These are phyloP conservation scores for Agelastica alni DNA, from an alignment of 2,888 invertebrate species.

Conservation along the genomic window DNA sequence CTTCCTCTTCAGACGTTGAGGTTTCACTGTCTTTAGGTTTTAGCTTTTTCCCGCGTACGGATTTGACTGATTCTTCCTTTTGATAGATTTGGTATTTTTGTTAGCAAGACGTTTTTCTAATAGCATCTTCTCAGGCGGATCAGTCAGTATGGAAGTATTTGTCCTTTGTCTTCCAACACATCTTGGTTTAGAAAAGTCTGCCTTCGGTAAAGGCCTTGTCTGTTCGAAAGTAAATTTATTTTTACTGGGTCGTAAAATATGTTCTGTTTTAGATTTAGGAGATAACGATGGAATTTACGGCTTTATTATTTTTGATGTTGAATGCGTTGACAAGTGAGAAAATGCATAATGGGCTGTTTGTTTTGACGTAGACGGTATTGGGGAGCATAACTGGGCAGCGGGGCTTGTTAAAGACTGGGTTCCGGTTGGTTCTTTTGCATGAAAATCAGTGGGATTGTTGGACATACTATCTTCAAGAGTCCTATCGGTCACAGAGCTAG, in stretches of 20 bases:
- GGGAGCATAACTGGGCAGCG: too few species aligned
- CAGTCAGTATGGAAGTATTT: not conserved
- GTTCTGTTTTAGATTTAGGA: too few species aligned
- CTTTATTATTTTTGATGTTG: not conserved
- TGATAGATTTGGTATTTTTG: not conserved
- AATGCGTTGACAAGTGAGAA: too few species aligned
- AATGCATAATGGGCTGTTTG: too few species aligned
- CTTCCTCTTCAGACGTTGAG: not conserved
- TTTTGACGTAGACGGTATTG: not conserved
- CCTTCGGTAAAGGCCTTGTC: constrained; percentile 4
- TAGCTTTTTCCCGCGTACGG: not conserved
- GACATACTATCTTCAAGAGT: constrained; percentile 8
- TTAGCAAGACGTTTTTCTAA: not conserved
- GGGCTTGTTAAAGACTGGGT: too few species aligned
- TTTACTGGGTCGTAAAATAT: constrained; percentile 1
- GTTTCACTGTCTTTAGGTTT: too few species aligned
- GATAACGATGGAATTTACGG: not conserved
- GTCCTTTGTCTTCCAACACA: not conserved
- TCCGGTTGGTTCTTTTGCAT: not conserved
- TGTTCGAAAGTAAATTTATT: not conserved
- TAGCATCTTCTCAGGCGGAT: not conserved
- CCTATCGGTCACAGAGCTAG: constrained; percentile 15
- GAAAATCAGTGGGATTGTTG: not conserved
- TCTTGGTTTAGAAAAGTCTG: constrained; percentile 3
- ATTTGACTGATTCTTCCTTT: not conserved